phyloP scores from a whole-genome alignment of 2,888 invertebrate genomes.

The Cistogaster globosa region DNA sequence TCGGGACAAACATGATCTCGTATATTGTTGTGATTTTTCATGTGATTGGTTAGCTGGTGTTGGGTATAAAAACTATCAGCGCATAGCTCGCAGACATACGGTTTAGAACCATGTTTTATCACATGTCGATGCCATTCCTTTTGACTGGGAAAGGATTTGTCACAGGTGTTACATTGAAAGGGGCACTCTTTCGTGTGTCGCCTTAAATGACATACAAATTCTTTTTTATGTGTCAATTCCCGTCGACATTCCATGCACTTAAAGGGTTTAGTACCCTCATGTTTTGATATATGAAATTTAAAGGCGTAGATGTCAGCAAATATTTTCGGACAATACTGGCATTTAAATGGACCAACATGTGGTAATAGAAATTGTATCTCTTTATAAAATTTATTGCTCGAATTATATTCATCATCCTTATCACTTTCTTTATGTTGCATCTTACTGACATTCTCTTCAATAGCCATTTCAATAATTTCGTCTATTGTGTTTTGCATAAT shows the following conservation, averaged over 20 bases:
- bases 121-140: constrained; percentile 67
- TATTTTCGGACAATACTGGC: constrained; percentile 45
- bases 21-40: constrained; percentile 69
- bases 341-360: constrained; percentile 64
- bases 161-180: constrained; percentile 55
- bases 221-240: constrained; percentile 64
- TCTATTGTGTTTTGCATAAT: constrained; percentile 58
- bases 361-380: constrained; percentile 57
- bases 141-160: constrained; percentile 63
- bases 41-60: constrained; percentile 67
- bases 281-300: constrained; percentile 63
- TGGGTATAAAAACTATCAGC: constrained; percentile 68
- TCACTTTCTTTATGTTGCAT: constrained; percentile 18
- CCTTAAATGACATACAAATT: constrained; percentile 62
- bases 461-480: constrained; percentile 57
- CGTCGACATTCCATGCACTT: constrained; percentile 63
- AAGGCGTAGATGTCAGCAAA: constrained; percentile 59
- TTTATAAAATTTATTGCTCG: constrained; percentile 40
- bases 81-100: constrained; percentile 65
- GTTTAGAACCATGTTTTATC: constrained; percentile 65
- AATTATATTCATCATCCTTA: constrained; percentile 17
- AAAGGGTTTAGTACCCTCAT: constrained; percentile 64
- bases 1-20: constrained; percentile 64
- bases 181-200: constrained; percentile 67
- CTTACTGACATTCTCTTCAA: constrained; percentile 45